These are phyloP conservation scores for Microplitis manilae DNA, from an alignment of 2,888 invertebrate genomes.

Conservation along the genomic window DNA sequence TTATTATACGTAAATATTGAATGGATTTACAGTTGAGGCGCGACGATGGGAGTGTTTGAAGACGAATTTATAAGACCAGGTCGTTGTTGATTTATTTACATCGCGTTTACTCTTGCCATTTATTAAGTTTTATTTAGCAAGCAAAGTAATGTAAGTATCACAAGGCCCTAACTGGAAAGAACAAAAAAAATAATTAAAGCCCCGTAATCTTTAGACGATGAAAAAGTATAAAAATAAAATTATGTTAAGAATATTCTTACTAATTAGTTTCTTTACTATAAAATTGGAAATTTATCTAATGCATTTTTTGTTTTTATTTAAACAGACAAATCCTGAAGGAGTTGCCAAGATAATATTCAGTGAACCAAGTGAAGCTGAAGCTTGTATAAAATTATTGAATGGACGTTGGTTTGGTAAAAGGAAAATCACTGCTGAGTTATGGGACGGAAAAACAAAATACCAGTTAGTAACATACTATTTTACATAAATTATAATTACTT, in stretches of 20 bases:
- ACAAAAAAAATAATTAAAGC: neutral
- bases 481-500: too few species aligned
- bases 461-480: constrained; percentile 72
- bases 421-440: constrained; percentile 88
- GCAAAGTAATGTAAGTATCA: neutral
- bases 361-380: constrained; percentile 92
- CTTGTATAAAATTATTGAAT: constrained; percentile 88
- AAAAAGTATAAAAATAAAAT: too few species aligned
- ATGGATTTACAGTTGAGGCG: constrained; percentile 58
- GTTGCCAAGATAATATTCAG: constrained; percentile 93
- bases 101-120: constrained; percentile 31
- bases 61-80: constrained; percentile 63
- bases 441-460: constrained; percentile 97
- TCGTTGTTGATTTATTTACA: constrained; percentile 58
- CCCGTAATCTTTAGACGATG: neutral
- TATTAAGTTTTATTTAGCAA: neutral
- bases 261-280: neutral
- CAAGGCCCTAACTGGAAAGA: neutral
- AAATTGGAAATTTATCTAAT: neutral
- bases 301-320: constrained; percentile 35
- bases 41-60: constrained; percentile 59
- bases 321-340: constrained; percentile 91
- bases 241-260: neutral
- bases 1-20: constrained; percentile 50
- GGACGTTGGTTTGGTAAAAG: constrained; percentile 92